Percentiles rank a stretch among this genome's conserved stretches.
phyloP scores from a whole-genome alignment of 2,888 invertebrate species.

The Tubulanus polymorphus region DNA sequence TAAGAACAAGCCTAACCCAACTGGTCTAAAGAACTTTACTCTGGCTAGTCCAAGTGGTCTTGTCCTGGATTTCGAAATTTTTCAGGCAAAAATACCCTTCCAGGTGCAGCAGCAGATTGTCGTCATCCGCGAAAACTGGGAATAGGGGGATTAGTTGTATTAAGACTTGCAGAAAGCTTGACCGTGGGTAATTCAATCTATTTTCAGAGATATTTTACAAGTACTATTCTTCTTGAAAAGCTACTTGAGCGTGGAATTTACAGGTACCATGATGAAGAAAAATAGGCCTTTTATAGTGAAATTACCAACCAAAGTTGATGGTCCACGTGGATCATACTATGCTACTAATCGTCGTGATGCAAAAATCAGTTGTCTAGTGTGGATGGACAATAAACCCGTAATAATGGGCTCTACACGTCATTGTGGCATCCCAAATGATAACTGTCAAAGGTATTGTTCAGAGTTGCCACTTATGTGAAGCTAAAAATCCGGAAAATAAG shows the following conservation, averaged over 20 bases:
- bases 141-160: no score
- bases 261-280: neutral
- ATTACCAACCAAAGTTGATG: neutral
- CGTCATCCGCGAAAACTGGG: no score
- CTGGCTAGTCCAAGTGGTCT: neutral
- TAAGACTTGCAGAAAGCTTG: no score
- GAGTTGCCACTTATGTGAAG: no score
- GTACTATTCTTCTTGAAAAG: neutral
- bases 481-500: no score
- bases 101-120: no score
- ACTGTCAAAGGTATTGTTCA: neutral
- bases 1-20: conserved; percentile 1
- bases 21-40: neutral
- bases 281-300: neutral
- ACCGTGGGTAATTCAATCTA: neutral
- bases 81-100: neutral
- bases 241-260: neutral
- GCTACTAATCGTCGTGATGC: neutral
- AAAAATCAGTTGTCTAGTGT: neutral
- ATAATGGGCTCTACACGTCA: neutral
- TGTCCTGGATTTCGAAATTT: conserved; percentile 3
- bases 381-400: conserved; percentile 2
- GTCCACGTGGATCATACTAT: neutral
- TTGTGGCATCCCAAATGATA: neutral
- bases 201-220: conserved; percentile 1